Conservation (phyloP, 1,140 invertebrate genomes). For the Papilio polytes region DNA sequence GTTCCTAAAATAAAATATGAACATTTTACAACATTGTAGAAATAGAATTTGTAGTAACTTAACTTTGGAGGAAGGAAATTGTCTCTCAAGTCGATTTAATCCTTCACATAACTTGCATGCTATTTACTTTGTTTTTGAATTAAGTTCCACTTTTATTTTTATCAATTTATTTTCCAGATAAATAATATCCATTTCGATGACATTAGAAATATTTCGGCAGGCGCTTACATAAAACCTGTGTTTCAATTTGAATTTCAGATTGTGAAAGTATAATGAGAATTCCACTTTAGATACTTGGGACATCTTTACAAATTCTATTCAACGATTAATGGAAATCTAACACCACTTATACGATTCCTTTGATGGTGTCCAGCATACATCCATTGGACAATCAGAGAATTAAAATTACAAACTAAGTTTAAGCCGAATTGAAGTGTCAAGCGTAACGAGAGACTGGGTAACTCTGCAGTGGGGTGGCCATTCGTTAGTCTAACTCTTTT, state of each 20-base stretch:
- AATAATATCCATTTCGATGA: neutral
- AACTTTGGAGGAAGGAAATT: no score
- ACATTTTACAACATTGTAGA: neutral
- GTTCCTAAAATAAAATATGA: neutral
- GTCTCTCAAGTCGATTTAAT: neutral
- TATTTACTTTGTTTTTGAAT: neutral
- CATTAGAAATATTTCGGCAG: no score
- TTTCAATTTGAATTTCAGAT: neutral
- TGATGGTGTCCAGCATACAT: conserved; percentile 38
- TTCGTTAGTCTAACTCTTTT: conserved; percentile 83
- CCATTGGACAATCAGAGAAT: conserved; percentile 55
- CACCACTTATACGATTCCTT: neutral
- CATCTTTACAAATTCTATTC: neutral
- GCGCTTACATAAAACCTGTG: no score
- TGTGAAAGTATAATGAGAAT: neutral
- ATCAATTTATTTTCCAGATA: neutral
- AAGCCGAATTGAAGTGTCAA: conserved; percentile 79
- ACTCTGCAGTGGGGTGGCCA: conserved; percentile 64
- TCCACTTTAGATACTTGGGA: neutral
- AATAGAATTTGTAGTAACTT: neutral
- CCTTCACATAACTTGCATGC: neutral
- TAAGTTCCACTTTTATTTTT: neutral
- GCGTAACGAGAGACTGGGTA: conserved; percentile 70
- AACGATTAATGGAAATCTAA: neutral
- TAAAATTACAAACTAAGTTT: conserved; percentile 75